Base-by-base conservation (phyloP, 1,140 invertebrate species). In the Drosophila repletoides region DNA sequence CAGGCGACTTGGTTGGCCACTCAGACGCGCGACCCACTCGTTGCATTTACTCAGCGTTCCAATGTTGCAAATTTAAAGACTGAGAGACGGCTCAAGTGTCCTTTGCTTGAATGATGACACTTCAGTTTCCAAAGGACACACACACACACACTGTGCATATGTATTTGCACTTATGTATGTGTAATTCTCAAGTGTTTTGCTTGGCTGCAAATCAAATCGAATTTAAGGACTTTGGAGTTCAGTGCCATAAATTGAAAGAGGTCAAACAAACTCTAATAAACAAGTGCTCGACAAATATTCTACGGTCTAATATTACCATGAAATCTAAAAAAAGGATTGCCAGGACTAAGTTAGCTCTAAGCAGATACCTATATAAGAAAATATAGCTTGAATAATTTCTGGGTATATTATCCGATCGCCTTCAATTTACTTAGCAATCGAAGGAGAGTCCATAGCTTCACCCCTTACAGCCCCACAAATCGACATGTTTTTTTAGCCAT, bases 21-120 rank as follows among this genome's bases (percentile, higher is more conserved):
- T 76, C 76, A 81, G 48, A 70, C n/a, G 24, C 40, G 22, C 40
- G n/a, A 17, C 70, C n/a, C 43, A 75, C 59, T 75, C 28, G 36
- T 56, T 40, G 71, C 63, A 72, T 48, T 21, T 31, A n/a, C 19
- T n/a, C 29, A n/a, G 15, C 60, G 72, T 75, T 63, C 72, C 72
- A 70, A 73, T 59, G 72, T 75, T 63, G 72, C 72, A 70, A 73
- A 66, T 77, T 83, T 77, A 70, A 76, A 77, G 64, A 66, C 64
- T 84, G 70, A 55, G 70, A 55, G 73, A 59, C 51, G 33, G 21
- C 70, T 74, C 60, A 43, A 83, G 77, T 38, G 60, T 53, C 46
- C 79, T 74, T 79, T 41, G 21, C 14, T 19, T 24, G 36, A 38
- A 60, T 56, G 65, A 83, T 51, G 79, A 63, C 56, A 34, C 77